These are phyloP conservation scores for Phrixothrix hirtus DNA, from an alignment of 2,888 invertebrate species.

Conservation along the genomic window DNA sequence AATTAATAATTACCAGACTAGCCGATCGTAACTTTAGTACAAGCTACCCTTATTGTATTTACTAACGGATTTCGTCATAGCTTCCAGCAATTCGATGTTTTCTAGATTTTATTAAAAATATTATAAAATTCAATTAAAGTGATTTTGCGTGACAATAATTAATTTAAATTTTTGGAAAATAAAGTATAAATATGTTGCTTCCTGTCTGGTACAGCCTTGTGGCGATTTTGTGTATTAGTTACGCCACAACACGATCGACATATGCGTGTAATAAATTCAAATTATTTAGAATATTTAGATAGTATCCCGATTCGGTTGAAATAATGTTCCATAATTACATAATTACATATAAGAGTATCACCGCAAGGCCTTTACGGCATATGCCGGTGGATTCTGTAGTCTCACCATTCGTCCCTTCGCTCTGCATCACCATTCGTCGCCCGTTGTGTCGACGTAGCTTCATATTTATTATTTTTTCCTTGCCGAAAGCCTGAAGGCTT, in stretches of 20 bases:
- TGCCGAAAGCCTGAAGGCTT: constrained; percentile 14
- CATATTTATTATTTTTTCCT: constrained; percentile 19
- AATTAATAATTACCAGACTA: too few species aligned
- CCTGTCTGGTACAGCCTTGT: constrained; percentile 3
- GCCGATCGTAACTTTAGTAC: too few species aligned
- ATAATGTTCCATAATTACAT: constrained; percentile 51
- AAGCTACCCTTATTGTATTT: too few species aligned
- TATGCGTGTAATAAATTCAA: constrained; percentile 47
- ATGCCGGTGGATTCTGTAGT: constrained; percentile 20
- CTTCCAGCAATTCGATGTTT: neutral
- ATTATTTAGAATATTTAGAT: constrained; percentile 44
- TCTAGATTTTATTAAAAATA: neutral
- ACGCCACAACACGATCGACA: constrained; percentile 32
- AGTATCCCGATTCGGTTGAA: constrained; percentile 44
- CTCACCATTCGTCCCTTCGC: constrained; percentile 15
- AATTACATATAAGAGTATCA: constrained; percentile 44
- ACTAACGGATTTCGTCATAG: neutral
- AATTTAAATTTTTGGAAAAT: too few species aligned
- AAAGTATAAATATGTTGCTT: neutral
- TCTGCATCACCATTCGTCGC: constrained; percentile 3
- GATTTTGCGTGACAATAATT: neutral
- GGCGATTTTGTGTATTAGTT: constrained; percentile 16
- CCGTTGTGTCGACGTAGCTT: constrained; percentile 19
- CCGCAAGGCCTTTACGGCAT: constrained; percentile 32
- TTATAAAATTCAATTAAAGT: neutral